These are phyloP conservation scores for Bubo blakistoni DNA, from an alignment of 2,113 vertebrate species.

Conservation along the genomic window DNA sequence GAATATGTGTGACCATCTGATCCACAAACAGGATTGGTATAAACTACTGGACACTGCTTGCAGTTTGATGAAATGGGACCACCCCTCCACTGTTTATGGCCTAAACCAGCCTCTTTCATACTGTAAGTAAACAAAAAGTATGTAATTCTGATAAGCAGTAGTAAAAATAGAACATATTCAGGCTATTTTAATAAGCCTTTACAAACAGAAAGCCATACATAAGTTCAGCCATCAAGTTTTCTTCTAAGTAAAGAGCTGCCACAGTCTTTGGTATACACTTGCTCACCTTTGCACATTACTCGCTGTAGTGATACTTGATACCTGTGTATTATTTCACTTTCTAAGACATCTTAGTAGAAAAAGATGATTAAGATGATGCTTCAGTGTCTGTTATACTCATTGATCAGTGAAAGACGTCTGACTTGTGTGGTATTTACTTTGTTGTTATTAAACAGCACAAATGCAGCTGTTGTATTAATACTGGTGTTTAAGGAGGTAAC, in stretches of 20 bases:
- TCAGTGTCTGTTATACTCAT: not conserved
- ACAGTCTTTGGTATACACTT: not conserved
- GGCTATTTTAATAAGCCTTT: constrained; percentile 36
- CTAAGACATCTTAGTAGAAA: not conserved
- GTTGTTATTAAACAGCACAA: not conserved
- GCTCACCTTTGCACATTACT: not conserved
- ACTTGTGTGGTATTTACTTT: not conserved
- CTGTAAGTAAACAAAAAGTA: constrained; percentile 74
- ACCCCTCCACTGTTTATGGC: constrained; percentile 80
- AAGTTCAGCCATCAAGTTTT: not conserved
- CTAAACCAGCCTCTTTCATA: constrained; percentile 84
- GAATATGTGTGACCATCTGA: constrained; percentile 92
- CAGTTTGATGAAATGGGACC: constrained; percentile 80
- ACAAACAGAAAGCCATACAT: constrained; percentile 12
- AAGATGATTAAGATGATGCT: not conserved
- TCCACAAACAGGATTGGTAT: constrained; percentile 87
- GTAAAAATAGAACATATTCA: constrained; percentile 34
- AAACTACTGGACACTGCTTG: constrained; percentile 86
- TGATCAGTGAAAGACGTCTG: not conserved
- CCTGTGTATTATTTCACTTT: not conserved
- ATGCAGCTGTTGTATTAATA: not conserved
- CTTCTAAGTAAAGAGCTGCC: not conserved
- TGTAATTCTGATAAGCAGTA: constrained; percentile 40
- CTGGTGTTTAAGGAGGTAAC: not conserved
- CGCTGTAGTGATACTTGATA: not conserved